These are phyloP conservation scores for Drosophila quadrilineata DNA, from an alignment of 1,140 invertebrate species.

Conservation along the genomic window DNA sequence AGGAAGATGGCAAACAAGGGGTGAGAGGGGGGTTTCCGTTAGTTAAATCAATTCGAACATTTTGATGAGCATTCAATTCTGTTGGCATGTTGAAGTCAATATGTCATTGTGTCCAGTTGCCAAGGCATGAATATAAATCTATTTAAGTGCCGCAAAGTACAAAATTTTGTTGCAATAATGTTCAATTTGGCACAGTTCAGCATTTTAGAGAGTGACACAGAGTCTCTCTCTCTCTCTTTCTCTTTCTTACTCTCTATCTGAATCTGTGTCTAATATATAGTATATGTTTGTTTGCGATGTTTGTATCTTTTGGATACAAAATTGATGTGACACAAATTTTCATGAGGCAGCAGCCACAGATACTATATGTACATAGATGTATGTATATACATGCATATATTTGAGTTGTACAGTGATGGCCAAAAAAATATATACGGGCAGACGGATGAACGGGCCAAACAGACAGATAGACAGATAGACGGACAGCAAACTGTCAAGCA, in stretches of 20 bases:
- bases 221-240: background rate
- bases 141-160: conserved; percentile 29
- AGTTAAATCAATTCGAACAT: conserved; percentile 8
- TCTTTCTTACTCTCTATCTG: background rate
- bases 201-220: conserved; percentile 50
- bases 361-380: no score
- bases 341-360: conserved; percentile 33
- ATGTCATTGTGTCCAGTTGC: conserved; percentile 9
- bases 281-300: background rate
- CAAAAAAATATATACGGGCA: background rate
- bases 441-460: background rate
- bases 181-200: conserved; percentile 70
- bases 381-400: no score
- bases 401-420: no score
- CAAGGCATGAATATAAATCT: conserved; percentile 38
- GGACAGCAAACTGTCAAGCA: conserved; percentile 59
- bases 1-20: background rate
- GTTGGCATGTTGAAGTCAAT: conserved; percentile 12
- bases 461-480: conserved; percentile 18
- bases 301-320: conserved; percentile 51
- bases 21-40: background rate
- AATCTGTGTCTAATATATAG: no score
- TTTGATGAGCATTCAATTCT: conserved; percentile 42
- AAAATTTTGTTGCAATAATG: conserved; percentile 59
- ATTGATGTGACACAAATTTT: conserved; percentile 73